Conservation (phyloP, 2,113 vertebrate species). For the Xiphorhynchus elegans region DNA sequence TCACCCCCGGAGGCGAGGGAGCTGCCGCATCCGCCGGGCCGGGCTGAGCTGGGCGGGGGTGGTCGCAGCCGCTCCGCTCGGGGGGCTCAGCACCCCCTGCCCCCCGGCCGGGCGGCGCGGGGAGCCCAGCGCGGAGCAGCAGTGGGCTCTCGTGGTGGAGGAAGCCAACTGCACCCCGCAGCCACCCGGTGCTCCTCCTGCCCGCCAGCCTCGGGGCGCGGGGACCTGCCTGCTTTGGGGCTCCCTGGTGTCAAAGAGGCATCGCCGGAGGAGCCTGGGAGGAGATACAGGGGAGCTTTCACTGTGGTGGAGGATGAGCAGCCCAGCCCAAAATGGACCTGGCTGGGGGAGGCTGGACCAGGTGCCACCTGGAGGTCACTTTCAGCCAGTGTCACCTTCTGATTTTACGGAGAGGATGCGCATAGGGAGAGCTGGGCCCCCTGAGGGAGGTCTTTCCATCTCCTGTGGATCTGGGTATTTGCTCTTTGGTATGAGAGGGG, state of each 20-base stretch:
- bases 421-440: accelerated
- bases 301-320: accelerated
- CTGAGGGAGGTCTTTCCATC: neutral
- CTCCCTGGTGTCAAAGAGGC: neutral
- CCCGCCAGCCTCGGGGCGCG: neutral
- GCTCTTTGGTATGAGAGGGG: neutral
- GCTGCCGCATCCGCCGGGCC: neutral
- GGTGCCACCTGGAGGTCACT: accelerated
- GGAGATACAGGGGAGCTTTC: accelerated
- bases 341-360: accelerated
- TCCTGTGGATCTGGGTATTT: accelerated
- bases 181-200: neutral
- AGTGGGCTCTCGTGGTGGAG: slow-evolving; percentile 29
- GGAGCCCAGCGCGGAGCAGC: neutral
- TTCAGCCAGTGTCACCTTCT: accelerated
- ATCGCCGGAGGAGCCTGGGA: neutral
- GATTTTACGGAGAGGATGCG: accelerated
- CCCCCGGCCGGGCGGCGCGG: neutral
- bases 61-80: accelerated
- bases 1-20: neutral
- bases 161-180: neutral
- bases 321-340: accelerated
- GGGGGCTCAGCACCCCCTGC: neutral
- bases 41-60: neutral
- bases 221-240: neutral